Evolutionary conservation across 2,888 invertebrate species (phyloP).

Genomic region (Fragum whitleyi): DNA sequence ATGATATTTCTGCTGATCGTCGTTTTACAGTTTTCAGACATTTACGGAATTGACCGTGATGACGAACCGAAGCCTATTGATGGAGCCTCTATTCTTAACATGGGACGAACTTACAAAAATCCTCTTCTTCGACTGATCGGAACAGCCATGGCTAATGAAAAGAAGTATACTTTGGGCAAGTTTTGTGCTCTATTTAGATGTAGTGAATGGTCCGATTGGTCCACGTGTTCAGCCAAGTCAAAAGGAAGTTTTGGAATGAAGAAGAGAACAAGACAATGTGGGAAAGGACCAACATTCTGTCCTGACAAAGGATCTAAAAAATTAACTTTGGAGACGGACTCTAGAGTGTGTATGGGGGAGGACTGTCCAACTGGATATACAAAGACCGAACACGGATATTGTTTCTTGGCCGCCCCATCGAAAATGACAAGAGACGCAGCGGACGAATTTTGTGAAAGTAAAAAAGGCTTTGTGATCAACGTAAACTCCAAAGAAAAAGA

Average conservation of each 20-base stretch:
- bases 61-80: not conserved
- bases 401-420: not conserved
- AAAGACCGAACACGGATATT: not conserved
- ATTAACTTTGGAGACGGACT: not conserved
- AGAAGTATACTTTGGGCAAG: not conserved
- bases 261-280: conserved; percentile 13
- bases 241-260: conserved; percentile 14
- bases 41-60: not conserved
- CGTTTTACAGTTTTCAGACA: not conserved
- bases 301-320: not conserved
- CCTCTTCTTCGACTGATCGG: not conserved
- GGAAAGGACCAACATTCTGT: conserved; percentile 3
- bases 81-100: not conserved
- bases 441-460: not conserved
- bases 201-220: not conserved
- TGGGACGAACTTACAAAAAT: not conserved
- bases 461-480: not conserved
- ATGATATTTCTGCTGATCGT: not conserved
- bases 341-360: conserved; percentile 6
- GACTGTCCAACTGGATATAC: not conserved
- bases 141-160: not conserved
- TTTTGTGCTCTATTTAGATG: not conserved
- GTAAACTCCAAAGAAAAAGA: not conserved
- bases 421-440: not conserved
- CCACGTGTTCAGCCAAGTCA: not conserved